These are phyloP conservation scores for Agraylea sexmaculata DNA, from an alignment of 1,140 invertebrate genomes.

Conservation along the genomic window DNA sequence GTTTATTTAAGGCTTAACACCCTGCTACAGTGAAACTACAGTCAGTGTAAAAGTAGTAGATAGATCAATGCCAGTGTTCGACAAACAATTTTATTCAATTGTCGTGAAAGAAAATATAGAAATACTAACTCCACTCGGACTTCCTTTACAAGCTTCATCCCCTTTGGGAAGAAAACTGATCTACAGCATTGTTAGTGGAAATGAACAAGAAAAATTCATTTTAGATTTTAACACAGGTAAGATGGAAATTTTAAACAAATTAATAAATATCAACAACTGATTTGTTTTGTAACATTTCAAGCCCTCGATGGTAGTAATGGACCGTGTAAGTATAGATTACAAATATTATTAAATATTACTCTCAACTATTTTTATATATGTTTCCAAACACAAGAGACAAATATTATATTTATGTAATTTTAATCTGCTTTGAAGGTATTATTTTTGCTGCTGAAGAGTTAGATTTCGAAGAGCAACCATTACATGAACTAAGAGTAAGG, in stretches of 20 bases:
- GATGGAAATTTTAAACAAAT: constrained; percentile 20
- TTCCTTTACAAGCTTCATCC: constrained; percentile 67
- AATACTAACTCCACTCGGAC: constrained; percentile 58
- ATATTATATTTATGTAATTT: background rate
- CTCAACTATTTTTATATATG: no score
- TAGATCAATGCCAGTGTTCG: constrained; percentile 77
- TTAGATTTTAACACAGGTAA: constrained; percentile 82
- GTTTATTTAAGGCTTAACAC: constrained; percentile 15
- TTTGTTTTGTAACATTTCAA: constrained; percentile 36
- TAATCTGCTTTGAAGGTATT: constrained; percentile 43
- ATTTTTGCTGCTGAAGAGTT: constrained; percentile 70
- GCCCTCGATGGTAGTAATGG: constrained; percentile 63
- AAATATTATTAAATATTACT: no score
- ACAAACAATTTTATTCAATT: constrained; percentile 74
- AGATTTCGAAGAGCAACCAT: constrained; percentile 66
- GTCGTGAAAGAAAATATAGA: constrained; percentile 70
- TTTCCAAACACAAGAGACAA: constrained; percentile 3
- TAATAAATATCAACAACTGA: background rate
- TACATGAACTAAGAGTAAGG: constrained; percentile 65
- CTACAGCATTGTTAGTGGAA: constrained; percentile 57
- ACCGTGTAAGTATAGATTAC: constrained; percentile 57
- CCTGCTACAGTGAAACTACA: constrained; percentile 20
- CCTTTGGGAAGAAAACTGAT: constrained; percentile 58
- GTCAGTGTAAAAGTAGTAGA: constrained; percentile 52
- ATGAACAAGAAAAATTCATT: constrained; percentile 67